Percentiles rank a stretch among this genome's conserved stretches.
Conservation (phyloP, 2,888 invertebrate genomes). For the Lasioglossum zephyrum region DNA sequence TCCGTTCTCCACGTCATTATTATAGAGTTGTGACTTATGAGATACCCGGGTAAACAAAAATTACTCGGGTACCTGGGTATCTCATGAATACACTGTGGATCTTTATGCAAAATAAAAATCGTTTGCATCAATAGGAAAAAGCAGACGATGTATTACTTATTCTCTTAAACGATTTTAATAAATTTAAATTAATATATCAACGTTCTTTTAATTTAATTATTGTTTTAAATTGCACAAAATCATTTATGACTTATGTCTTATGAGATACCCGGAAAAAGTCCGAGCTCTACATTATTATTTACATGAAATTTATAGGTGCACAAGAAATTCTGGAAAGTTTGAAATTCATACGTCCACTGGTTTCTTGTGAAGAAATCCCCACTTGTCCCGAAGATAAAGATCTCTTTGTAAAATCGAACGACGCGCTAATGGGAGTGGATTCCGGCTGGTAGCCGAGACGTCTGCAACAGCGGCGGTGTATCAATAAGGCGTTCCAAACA, state of each 20-base stretch:
- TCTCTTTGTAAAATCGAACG: neutral
- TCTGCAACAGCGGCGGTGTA: neutral
- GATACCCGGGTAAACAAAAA: too few relatives aligned
- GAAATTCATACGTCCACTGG: neutral
- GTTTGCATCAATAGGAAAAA: too few relatives aligned
- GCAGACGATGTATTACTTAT: too few relatives aligned
- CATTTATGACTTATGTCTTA: too few relatives aligned
- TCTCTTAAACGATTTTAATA: too few relatives aligned
- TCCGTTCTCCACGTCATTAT: neutral
- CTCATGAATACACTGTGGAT: too few relatives aligned
- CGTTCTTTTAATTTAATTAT: too few relatives aligned
- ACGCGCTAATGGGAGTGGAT: neutral
- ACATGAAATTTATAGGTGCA: neutral
- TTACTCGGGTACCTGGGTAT: too few relatives aligned
- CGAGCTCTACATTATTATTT: neutral
- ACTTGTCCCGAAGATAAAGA: neutral
- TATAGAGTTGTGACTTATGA: neutral
- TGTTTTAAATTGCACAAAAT: too few relatives aligned
- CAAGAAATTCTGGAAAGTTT: neutral
- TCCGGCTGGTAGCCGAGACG: neutral
- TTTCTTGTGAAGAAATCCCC: neutral
- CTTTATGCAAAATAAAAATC: too few relatives aligned
- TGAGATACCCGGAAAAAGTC: too few relatives aligned
- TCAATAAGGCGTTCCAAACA: constrained; percentile 16
- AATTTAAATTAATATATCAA: too few relatives aligned